Conservation (phyloP, 2,797 vertebrate genomes). For the Neosilurus mollespiculum region DNA sequence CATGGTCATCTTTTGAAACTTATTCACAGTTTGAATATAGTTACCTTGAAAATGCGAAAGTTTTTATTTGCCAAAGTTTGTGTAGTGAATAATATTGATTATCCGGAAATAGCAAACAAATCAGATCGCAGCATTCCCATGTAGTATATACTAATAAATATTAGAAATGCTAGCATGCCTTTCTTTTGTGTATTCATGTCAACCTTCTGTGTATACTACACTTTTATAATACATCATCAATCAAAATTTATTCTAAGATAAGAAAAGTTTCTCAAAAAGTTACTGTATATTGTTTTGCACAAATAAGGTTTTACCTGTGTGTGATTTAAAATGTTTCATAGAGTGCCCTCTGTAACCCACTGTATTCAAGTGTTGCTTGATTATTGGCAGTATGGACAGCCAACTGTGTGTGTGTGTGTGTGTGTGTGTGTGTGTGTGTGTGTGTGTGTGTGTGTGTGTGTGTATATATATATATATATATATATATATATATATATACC, state of each 20-base stretch:
- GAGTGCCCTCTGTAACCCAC: not conserved
- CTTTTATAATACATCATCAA: conserved; percentile 44
- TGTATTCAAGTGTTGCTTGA: conserved; percentile 1
- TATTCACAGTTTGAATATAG: too few species aligned
- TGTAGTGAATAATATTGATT: too few species aligned
- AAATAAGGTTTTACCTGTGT: not conserved
- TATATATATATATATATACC: not conserved
- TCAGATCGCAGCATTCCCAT: too few species aligned
- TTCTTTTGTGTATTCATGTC: conserved; percentile 9
- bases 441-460: conserved; percentile 20
- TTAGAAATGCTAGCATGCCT: conserved; percentile 38
- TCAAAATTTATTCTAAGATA: conserved; percentile 44
- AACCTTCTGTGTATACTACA: conserved; percentile 29
- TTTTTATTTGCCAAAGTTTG: too few species aligned
- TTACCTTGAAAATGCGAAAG: too few species aligned
- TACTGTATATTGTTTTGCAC: not conserved
- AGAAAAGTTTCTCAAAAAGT: not conserved
- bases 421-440: conserved; percentile 2
- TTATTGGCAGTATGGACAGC: conserved; percentile 39
- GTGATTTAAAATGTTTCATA: not conserved
- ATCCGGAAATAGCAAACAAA: too few species aligned
- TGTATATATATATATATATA: not conserved
- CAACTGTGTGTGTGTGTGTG: not conserved
- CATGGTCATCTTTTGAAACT: too few species aligned
- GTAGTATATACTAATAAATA: not conserved